phyloP scores from a whole-genome alignment of 2,888 invertebrate genomes.

The Hypomecis punctinalis region DNA sequence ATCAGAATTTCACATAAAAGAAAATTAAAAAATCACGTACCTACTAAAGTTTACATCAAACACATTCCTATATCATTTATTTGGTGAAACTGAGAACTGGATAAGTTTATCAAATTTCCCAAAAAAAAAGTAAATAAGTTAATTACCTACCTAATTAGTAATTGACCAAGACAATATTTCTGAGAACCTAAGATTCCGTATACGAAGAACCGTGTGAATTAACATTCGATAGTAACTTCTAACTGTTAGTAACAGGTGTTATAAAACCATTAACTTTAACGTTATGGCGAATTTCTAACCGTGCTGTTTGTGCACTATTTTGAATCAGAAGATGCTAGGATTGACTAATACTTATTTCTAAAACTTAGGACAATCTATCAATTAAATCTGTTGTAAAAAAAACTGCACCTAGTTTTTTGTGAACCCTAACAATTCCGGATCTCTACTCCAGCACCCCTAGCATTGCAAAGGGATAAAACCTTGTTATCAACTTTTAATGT shows the following conservation, averaged over 20 bases:
- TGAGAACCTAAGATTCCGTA: slow-evolving; percentile 9
- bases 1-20: too few relatives aligned
- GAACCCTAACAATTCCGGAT: too few relatives aligned
- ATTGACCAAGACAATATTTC: slow-evolving; percentile 12
- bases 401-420: too few relatives aligned
- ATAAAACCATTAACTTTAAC: slow-evolving; percentile 18
- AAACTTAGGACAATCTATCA: background rate
- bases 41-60: too few relatives aligned
- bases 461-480: too few relatives aligned
- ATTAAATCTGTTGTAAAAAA: too few relatives aligned
- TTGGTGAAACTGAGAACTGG: too few relatives aligned
- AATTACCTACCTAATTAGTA: background rate
- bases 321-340: too few relatives aligned
- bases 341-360: background rate
- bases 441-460: too few relatives aligned
- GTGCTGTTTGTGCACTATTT: slow-evolving; percentile 2
- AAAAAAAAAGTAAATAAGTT: background rate
- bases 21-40: too few relatives aligned
- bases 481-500: too few relatives aligned
- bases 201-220: slow-evolving; percentile 21
- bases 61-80: background rate
- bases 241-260: slow-evolving; percentile 21
- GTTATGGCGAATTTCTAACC: slow-evolving; percentile 14
- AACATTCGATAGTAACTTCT: slow-evolving; percentile 12
- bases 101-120: background rate